Percentiles rank a stretch among this genome's conserved stretches.
These are phyloP conservation scores for Bombus superbus DNA, from an alignment of 1,140 invertebrate genomes.

Conservation along the genomic window DNA sequence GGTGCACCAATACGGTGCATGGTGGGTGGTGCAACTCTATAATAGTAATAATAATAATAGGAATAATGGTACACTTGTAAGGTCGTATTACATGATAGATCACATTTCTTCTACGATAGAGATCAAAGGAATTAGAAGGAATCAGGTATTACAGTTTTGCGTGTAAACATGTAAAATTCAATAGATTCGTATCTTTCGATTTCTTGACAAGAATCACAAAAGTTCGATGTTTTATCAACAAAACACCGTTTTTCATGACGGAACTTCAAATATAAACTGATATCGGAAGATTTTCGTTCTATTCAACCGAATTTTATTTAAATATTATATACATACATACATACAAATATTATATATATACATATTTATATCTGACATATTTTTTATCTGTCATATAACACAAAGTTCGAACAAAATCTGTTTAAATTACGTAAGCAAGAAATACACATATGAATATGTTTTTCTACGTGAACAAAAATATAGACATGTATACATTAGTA, in stretches of 20 bases:
- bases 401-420: background rate
- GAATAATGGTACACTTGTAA: background rate
- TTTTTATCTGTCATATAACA: background rate
- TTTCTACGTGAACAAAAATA: background rate
- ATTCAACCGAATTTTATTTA: background rate
- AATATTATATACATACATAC: background rate
- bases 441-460: background rate
- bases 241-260: background rate
- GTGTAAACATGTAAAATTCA: background rate
- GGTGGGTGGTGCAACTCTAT: constrained; percentile 61
- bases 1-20: constrained; percentile 28
- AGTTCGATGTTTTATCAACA: too few relatives aligned
- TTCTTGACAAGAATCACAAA: background rate
- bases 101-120: too few relatives aligned
- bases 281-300: too few relatives aligned
- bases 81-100: background rate
- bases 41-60: constrained; percentile 20
- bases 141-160: background rate
- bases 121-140: background rate
- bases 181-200: background rate
- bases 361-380: too few relatives aligned
- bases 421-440: background rate
- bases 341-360: too few relatives aligned
- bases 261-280: background rate
- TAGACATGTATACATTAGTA: background rate